Conservation (phyloP, 1,140 invertebrate genomes). For the Caenorhabditis latens region DNA sequence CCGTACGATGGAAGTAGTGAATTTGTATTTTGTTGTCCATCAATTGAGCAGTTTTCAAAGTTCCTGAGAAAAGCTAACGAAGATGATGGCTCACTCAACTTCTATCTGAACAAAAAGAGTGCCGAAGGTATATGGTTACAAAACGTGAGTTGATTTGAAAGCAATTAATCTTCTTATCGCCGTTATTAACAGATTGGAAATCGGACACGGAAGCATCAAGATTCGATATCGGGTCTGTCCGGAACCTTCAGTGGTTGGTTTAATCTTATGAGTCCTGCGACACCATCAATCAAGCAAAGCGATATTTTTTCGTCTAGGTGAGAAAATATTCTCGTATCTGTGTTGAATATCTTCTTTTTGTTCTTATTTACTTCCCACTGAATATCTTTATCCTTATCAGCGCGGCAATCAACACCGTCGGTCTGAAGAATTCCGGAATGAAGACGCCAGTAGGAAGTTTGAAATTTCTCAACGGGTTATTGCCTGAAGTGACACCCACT, state of each 20-base stretch:
- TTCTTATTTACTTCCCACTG: background rate
- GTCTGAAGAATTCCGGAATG: background rate
- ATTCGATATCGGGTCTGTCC: slow-evolving; percentile 42
- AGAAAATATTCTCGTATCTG: slow-evolving; percentile 47
- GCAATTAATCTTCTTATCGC: background rate
- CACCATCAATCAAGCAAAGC: slow-evolving; percentile 56
- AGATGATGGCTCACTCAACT: slow-evolving; percentile 18
- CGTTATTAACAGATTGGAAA: slow-evolving; percentile 3
- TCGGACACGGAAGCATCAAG: slow-evolving; percentile 50
- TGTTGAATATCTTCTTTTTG: background rate
- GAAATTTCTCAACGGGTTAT: slow-evolving; percentile 22
- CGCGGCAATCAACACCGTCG: slow-evolving; percentile 35
- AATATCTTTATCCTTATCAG: slow-evolving; percentile 1
- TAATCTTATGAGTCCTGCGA: slow-evolving; percentile 30
- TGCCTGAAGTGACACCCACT: slow-evolving; percentile 16
- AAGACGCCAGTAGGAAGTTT: slow-evolving; percentile 49
- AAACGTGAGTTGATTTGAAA: background rate
- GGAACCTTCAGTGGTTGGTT: slow-evolving; percentile 46
- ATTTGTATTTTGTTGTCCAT: slow-evolving; percentile 28
- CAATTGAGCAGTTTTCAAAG: slow-evolving; percentile 1
- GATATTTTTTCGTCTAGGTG: slow-evolving; percentile 42
- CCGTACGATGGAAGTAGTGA: background rate
- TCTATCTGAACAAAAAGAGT: slow-evolving; percentile 23
- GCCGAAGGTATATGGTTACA: slow-evolving; percentile 23
- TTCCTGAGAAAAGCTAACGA: slow-evolving; percentile 28